Conservation (phyloP, 2,113 vertebrate species). For the Eurypyga helias region DNA sequence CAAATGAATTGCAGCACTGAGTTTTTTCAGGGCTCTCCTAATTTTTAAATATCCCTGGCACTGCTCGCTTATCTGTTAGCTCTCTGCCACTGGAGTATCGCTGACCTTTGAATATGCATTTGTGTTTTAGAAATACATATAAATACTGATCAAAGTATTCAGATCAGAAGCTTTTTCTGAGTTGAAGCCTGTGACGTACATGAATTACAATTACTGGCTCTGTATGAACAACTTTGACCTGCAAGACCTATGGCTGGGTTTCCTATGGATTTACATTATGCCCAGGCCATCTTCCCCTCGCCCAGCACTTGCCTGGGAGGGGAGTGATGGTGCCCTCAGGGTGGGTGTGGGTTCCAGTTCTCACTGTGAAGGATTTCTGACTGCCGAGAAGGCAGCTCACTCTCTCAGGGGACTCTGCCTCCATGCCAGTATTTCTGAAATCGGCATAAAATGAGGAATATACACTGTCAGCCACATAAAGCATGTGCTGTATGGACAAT, state of each 20-base stretch:
- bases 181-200: not conserved
- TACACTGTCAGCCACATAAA: not conserved
- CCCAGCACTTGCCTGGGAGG: fast-evolving
- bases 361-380: not conserved
- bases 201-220: not conserved
- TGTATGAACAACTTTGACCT: not conserved
- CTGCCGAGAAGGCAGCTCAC: fast-evolving
- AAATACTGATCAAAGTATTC: not conserved
- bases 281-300: not conserved
- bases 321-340: fast-evolving
- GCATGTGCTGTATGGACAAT: not conserved
- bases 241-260: not conserved
- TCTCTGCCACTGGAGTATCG: not conserved
- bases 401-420: not conserved
- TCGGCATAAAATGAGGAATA: not conserved
- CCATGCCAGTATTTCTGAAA: not conserved
- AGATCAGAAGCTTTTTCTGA: not conserved
- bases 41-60: not conserved
- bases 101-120: not conserved
- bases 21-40: not conserved
- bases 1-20: not conserved
- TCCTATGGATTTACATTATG: not conserved
- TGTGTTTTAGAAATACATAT: too few species aligned
- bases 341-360: too few species aligned
- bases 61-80: not conserved